Evolutionary conservation across 2,888 invertebrate species (phyloP), one percentile per base, ranked within the genome.

Genomic region (Caenorhabditis japonica): DNA sequence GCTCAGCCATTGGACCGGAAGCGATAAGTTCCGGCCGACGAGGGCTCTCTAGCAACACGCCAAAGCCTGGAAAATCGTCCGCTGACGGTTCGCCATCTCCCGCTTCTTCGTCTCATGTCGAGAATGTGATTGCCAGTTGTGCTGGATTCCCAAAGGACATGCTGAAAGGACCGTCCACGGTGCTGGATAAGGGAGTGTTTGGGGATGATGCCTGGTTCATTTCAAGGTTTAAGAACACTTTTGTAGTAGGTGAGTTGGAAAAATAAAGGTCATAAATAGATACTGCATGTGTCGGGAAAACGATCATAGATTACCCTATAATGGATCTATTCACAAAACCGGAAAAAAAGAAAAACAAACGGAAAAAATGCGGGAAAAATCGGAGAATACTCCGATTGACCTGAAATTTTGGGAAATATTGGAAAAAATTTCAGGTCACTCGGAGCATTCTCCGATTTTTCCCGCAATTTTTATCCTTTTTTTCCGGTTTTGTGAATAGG

Each of bases 131-230:
- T 38, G 80, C 84, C 2, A 77, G 82, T 43, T 83, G 83, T 66
- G 85, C 86, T 21, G 86, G 86, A 8, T 85, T 86, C 69, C 82
- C 86, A 0, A 86, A 86, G 55, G 79, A 79, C 38, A 77, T 85
- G 72, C 71, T 77, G n/a, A 76, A 77, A 55, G 83, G 81, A 19
- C 81, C 85, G 4, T 83, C 87, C 8, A 83, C 85, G 2, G 84
- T 87, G 15, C 79, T 87, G 17, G 88, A 88, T 70, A 88, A 88
- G 74, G 95, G 95, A 88, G 94, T 94, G 88, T 97, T 94, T 89
- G 97, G 97, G 76, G 97, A 97, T 90, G 97, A 97, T 90, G 95
- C 97, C 69, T 97, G 94, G 93, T 97, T 97, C 90, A 90, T 91
- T 75, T 91, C 92, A 4, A 91, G 91, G 87, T 91, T 92, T 88